These are phyloP conservation scores for Halocynthia roretzi DNA, from an alignment of 23 tunicate genomes.

Conservation along the genomic window DNA sequence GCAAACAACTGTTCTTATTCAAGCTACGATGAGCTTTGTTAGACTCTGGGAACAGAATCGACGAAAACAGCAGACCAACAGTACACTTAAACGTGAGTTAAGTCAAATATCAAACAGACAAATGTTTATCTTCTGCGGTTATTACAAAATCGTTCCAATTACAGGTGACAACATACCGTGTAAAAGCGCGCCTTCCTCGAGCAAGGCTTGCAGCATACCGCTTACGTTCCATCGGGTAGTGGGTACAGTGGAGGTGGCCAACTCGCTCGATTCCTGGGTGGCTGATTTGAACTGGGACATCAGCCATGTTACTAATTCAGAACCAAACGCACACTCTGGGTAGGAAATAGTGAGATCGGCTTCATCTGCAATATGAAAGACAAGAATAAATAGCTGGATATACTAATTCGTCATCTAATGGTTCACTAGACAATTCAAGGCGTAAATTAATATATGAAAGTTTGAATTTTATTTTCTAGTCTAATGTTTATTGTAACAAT, in stretches of 20 bases:
- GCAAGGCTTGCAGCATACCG: constrained; percentile 85
- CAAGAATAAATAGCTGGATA: no score
- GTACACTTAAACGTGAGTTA: no score
- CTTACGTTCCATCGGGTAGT: constrained; percentile 20
- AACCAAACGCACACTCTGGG: constrained; percentile 45
- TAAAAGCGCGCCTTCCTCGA: constrained; percentile 63
- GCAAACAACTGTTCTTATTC: no score
- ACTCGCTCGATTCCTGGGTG: constrained; percentile 10
- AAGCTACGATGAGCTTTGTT: no score
- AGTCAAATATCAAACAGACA: no score
- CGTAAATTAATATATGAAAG: not conserved
- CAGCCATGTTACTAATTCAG: constrained; percentile 72
- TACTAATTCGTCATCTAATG: no score
- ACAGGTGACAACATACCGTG: constrained; percentile 41
- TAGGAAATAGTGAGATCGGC: constrained; percentile 5
- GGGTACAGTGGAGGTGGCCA: constrained; percentile 13
- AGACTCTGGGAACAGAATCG: no score
- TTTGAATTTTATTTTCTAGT: not conserved
- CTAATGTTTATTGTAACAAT: no score
- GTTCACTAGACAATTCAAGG: no score
- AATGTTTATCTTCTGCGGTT: no score
- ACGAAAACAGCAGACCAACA: no score
- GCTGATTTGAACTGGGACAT: constrained; percentile 10
- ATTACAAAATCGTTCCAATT: no score
- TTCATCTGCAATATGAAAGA: not conserved